phyloP scores from a whole-genome alignment of 2,797 vertebrate genomes.

The Acanthurus tractus region DNA sequence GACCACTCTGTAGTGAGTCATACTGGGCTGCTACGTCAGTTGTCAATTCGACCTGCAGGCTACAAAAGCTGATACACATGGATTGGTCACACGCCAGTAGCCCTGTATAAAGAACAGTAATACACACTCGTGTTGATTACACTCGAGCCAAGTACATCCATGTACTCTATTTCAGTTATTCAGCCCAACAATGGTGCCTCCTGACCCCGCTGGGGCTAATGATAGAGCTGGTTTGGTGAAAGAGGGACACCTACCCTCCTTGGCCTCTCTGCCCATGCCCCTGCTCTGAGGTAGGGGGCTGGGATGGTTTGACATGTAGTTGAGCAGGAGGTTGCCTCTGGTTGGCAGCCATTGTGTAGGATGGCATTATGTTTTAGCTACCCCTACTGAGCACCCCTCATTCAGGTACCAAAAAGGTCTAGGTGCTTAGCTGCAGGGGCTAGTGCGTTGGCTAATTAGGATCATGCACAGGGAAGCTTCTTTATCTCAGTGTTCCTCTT shows the following conservation, averaged over 20 bases:
- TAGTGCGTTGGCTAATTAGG: constrained; percentile 84
- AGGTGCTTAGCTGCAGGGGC: constrained; percentile 84
- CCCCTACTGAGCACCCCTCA: constrained; percentile 82
- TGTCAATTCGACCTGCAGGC: constrained; percentile 80
- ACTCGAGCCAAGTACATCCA: constrained; percentile 79
- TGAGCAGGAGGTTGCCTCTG: constrained; percentile 74
- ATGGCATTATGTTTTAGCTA: constrained; percentile 76
- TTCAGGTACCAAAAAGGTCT: constrained; percentile 85
- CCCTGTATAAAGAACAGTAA: constrained; percentile 80
- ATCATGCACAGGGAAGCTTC: constrained; percentile 78
- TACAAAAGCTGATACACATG: constrained; percentile 77
- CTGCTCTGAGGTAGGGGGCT: constrained; percentile 75
- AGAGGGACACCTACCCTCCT: constrained; percentile 81
- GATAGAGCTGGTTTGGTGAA: constrained; percentile 82
- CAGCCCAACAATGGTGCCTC: constrained; percentile 81
- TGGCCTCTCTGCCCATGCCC: constrained; percentile 79
- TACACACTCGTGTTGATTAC: constrained; percentile 79
- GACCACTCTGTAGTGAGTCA: constrained; percentile 77
- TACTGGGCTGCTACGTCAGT: constrained; percentile 78
- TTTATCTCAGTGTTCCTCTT: constrained; percentile 79
- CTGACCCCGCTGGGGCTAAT: constrained; percentile 84
- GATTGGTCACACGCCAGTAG: constrained; percentile 77
- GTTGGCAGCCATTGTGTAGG: constrained; percentile 81
- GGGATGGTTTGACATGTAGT: constrained; percentile 75
- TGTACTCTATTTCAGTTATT: constrained; percentile 84